Evolutionary conservation across 2,888 invertebrate species (phyloP).

Genomic region (Noctua comes): DNA sequence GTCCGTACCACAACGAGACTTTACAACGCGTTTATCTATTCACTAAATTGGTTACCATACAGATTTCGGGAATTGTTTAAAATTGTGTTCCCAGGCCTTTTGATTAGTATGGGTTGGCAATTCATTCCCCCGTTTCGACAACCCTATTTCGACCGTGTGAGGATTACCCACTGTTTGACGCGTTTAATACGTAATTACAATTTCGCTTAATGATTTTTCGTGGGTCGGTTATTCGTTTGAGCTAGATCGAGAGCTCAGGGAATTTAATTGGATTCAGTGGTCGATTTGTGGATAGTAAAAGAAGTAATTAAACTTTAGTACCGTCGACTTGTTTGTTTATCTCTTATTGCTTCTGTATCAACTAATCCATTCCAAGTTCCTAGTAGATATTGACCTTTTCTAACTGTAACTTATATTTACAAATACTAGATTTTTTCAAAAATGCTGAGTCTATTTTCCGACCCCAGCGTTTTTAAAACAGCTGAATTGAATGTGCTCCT

Average conservation of each 20-base stretch:
- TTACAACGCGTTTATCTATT: constrained; percentile 82
- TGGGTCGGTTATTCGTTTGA: constrained; percentile 52
- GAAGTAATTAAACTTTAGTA: constrained; percentile 37
- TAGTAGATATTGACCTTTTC: background rate
- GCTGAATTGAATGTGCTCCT: constrained; percentile 29
- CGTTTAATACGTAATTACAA: constrained; percentile 68
- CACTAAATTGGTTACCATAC: constrained; percentile 82
- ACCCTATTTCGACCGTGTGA: constrained; percentile 68
- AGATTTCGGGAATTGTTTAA: constrained; percentile 86
- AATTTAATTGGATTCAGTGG: constrained; percentile 53
- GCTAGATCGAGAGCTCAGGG: constrained; percentile 29
- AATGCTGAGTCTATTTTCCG: background rate
- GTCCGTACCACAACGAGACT: constrained; percentile 73
- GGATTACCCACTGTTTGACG: constrained; percentile 66
- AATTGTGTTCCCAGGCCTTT: constrained; percentile 83
- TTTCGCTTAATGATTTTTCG: constrained; percentile 68
- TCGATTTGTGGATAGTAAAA: constrained; percentile 35
- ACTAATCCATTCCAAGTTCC: background rate
- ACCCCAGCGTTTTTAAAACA: constrained; percentile 16
- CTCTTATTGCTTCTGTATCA: constrained; percentile 1
- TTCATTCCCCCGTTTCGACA: constrained; percentile 79
- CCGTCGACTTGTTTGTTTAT: constrained; percentile 9
- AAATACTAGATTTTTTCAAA: background rate
- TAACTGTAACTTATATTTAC: background rate
- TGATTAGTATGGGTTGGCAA: constrained; percentile 73